Evolutionary conservation across 2,888 invertebrate genomes (phyloP).

Genomic region (Chorisops tibialis): DNA sequence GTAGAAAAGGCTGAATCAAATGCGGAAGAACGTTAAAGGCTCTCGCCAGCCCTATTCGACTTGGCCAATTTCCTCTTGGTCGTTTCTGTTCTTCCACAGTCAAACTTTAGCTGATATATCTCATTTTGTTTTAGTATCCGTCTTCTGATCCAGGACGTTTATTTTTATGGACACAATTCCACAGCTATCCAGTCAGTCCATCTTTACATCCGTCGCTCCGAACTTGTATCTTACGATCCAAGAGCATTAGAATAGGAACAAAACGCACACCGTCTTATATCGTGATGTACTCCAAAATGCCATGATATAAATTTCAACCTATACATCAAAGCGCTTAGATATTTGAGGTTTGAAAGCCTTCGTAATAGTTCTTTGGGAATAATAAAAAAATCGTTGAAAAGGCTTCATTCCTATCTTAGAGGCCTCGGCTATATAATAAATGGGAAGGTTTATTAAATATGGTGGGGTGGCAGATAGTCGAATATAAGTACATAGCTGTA

Average conservation of each 20-base stretch:
- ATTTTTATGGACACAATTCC: constrained; percentile 20
- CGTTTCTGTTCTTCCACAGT: background rate
- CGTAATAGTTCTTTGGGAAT: background rate
- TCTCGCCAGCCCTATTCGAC: no score
- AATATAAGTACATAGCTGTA: no score
- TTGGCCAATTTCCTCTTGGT: background rate
- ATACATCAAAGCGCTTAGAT: no score
- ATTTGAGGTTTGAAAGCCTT: no score
- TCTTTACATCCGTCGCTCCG: no score
- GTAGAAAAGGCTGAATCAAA: no score
- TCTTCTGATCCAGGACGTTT: constrained; percentile 1
- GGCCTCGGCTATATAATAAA: constrained; percentile 2
- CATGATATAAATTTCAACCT: no score
- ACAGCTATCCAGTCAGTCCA: constrained; percentile 6
- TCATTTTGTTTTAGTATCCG: background rate
- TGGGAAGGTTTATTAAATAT: constrained; percentile 15
- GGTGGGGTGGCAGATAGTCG: background rate
- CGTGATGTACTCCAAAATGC: no score
- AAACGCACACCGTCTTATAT: no score
- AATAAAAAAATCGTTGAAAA: constrained; percentile 20
- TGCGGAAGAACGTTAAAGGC: no score
- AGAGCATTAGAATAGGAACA: no score
- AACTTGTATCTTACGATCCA: no score
- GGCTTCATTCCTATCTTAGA: constrained; percentile 14
- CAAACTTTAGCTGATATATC: background rate